phyloP scores from a whole-genome alignment of 1,140 invertebrate species.

The Listronotus bonariensis region DNA sequence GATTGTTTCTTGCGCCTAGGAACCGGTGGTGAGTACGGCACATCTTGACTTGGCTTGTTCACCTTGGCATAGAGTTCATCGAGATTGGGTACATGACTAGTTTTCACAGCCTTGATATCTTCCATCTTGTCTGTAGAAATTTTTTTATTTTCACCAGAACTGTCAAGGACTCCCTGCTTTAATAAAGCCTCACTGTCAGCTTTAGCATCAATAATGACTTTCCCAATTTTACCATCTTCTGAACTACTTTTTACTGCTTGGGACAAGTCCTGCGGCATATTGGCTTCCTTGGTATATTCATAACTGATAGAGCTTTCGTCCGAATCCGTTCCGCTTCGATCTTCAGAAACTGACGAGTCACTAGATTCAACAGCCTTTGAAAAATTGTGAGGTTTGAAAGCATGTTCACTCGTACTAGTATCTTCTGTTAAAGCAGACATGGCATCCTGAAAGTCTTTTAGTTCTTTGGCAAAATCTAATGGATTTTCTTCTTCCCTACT shows the following conservation, averaged over 20 bases:
- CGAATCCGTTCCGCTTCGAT: background rate
- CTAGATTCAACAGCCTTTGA: constrained; percentile 33
- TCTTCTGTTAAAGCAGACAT: constrained; percentile 25
- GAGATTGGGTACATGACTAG: background rate
- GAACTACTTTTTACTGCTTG: constrained; percentile 13
- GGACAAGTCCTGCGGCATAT: constrained; percentile 11
- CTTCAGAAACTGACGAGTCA: constrained; percentile 19
- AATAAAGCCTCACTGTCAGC: too few species aligned
- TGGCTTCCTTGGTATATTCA: constrained; percentile 12
- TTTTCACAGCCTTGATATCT: background rate
- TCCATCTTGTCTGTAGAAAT: background rate
- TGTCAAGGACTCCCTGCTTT: background rate
- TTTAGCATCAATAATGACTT: background rate
- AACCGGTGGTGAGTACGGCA: constrained; percentile 28
- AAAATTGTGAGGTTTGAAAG: constrained; percentile 17
- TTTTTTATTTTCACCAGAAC: background rate
- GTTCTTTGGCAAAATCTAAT: constrained; percentile 18
- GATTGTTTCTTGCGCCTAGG: constrained; percentile 36
- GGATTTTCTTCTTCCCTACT: background rate
- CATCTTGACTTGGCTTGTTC: constrained; percentile 29
- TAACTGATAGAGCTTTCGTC: constrained; percentile 17
- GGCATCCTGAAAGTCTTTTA: constrained; percentile 22
- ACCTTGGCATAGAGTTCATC: constrained; percentile 41
- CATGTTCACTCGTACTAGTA: constrained; percentile 2
- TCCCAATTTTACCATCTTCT: background rate